phyloP scores from a whole-genome alignment of 1,140 invertebrate species.

The Euwallacea fornicatus region DNA sequence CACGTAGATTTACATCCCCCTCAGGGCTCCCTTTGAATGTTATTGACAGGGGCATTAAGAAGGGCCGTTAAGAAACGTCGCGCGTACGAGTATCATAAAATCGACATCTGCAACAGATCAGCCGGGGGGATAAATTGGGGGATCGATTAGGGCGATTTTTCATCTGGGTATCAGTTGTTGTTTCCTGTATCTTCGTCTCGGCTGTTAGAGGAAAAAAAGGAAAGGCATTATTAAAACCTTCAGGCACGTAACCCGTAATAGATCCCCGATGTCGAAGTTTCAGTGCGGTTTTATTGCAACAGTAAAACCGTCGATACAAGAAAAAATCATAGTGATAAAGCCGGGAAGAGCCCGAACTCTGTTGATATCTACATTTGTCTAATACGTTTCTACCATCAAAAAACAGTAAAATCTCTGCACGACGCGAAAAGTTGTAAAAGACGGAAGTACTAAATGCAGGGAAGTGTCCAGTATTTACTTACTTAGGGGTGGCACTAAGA shows the following conservation, averaged over 20 bases:
- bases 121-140: conserved; percentile 28
- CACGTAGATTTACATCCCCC: conserved; percentile 17
- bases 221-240: conserved; percentile 5
- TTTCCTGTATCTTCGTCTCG: conserved; percentile 6
- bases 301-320: conserved; percentile 38
- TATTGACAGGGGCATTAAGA: conserved; percentile 47
- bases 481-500: background rate
- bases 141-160: conserved; percentile 43
- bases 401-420: conserved; percentile 35
- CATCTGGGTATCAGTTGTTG: conserved; percentile 31
- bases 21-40: conserved; percentile 36
- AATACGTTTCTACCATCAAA: conserved; percentile 39
- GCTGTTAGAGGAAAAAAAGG: background rate
- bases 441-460: conserved; percentile 32
- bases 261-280: conserved; percentile 14
- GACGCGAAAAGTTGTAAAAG: conserved; percentile 37
- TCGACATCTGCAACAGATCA: conserved; percentile 50
- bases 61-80: conserved; percentile 37
- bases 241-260: background rate
- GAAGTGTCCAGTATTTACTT: conserved; percentile 39
- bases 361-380: conserved; percentile 39
- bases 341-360: conserved; percentile 24
- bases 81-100: conserved; percentile 44
- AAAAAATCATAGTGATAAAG: conserved; percentile 41
- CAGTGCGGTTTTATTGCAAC: conserved; percentile 27